phyloP scores from a whole-genome alignment of 2,113 vertebrate species.

The Dermatemys mawii region DNA sequence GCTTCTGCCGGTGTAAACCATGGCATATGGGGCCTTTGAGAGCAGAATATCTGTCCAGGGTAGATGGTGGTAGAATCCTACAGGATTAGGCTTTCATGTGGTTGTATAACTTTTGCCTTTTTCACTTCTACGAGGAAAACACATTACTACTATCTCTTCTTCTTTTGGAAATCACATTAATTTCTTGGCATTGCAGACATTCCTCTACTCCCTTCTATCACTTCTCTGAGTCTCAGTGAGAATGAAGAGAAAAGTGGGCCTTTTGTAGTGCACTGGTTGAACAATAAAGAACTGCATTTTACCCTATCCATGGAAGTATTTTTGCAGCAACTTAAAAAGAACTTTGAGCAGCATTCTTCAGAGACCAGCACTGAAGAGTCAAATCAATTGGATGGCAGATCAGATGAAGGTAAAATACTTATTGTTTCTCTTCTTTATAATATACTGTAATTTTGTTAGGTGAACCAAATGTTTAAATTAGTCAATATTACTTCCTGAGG shows the following conservation, averaged over 20 bases:
- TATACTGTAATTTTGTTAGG: not conserved
- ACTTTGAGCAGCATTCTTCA: conserved; percentile 85
- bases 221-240: conserved; percentile 88
- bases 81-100: not conserved
- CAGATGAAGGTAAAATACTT: conserved; percentile 84
- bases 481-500: not conserved
- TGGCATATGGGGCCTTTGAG: fast-evolving
- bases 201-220: conserved; percentile 96
- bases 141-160: not conserved
- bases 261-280: conserved; percentile 98
- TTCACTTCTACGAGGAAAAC: not conserved
- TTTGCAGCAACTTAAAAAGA: conserved; percentile 90
- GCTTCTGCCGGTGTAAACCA: not conserved
- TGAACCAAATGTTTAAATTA: not conserved
- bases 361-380: conserved; percentile 78
- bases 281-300: conserved; percentile 97
- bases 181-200: conserved; percentile 83
- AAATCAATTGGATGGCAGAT: conserved; percentile 74
- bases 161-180: conserved; percentile 3
- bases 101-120: not conserved
- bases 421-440: not conserved
- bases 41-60: not conserved
- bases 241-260: conserved; percentile 90
- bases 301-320: conserved; percentile 97
- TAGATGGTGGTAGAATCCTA: not conserved